Conservation (phyloP, 2,797 vertebrate genomes). For the Serranus cabrilla region DNA sequence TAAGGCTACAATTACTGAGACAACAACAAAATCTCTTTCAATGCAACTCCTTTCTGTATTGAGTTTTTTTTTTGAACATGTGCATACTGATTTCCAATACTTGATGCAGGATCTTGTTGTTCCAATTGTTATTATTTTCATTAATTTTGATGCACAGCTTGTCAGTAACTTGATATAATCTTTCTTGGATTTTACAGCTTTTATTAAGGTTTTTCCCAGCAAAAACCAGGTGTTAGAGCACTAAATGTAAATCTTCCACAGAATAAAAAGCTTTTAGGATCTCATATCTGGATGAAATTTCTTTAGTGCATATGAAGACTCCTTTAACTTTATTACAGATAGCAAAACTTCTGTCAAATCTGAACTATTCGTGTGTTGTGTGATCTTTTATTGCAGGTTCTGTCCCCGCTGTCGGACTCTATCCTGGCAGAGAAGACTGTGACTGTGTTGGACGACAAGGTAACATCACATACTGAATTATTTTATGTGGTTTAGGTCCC, state of each 20-base stretch:
- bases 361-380: not conserved
- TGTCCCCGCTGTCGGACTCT: conserved; percentile 95
- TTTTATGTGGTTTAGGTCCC: not conserved
- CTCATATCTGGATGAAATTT: not conserved
- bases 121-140: not conserved
- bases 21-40: not conserved
- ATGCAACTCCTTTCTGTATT: not conserved
- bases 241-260: not conserved
- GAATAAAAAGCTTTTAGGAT: not conserved
- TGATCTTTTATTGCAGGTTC: conserved; percentile 84
- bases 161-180: not conserved
- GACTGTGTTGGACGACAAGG: conserved; percentile 93
- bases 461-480: conserved; percentile 20
- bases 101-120: not conserved
- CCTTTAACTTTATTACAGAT: not conserved
- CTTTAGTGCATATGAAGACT: not conserved
- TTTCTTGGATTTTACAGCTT: conserved; percentile 3
- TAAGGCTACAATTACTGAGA: conserved; percentile 20
- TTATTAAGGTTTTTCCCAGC: not conserved
- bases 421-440: conserved; percentile 98
- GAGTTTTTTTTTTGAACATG: not conserved
- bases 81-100: not conserved
- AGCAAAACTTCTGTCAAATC: not conserved
- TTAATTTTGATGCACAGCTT: conserved; percentile 1
- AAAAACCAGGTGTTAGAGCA: not conserved